Conservation (phyloP, 2,888 invertebrate species). For the Perithous albicinctus region DNA sequence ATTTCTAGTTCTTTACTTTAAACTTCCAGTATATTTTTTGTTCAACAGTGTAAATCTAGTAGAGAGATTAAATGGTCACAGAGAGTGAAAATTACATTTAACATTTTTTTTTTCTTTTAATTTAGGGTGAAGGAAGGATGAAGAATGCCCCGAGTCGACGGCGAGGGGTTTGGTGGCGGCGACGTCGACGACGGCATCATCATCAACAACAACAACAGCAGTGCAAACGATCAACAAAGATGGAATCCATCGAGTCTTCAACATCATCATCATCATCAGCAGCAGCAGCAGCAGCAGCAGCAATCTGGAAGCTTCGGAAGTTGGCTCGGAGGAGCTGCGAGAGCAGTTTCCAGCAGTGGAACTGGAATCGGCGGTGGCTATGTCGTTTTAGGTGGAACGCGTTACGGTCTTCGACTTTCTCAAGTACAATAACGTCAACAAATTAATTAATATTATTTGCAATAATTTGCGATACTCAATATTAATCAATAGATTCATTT, state of each 20-base stretch:
- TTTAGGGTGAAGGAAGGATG: conserved; percentile 81
- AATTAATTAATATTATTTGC: too few relatives aligned
- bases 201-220: conserved; percentile 50
- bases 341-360: conserved; percentile 79
- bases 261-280: conserved; percentile 48
- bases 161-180: conserved; percentile 81
- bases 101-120: conserved; percentile 3
- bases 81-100: too few relatives aligned
- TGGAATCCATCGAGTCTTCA: conserved; percentile 35
- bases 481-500: too few relatives aligned
- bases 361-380: conserved; percentile 82
- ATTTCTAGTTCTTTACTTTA: too few relatives aligned
- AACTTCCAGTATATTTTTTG: too few relatives aligned
- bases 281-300: conserved; percentile 43
- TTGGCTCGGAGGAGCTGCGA: conserved; percentile 81
- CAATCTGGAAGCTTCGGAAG: conserved; percentile 68
- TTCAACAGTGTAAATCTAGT: too few relatives aligned
- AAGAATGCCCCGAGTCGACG: conserved; percentile 83
- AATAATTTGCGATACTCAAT: too few relatives aligned
- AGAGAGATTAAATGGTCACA: too few relatives aligned
- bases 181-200: conserved; percentile 70
- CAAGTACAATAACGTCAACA: conserved; percentile 78
- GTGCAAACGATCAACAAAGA: conserved; percentile 55
- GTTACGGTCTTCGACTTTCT: conserved; percentile 88
- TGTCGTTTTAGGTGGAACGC: conserved; percentile 90